A percentile compares a stretch with the other conserved stretches of the same genome.
phyloP scores from a whole-genome alignment of 2,113 vertebrate species.

The Heterochromis multidens region DNA sequence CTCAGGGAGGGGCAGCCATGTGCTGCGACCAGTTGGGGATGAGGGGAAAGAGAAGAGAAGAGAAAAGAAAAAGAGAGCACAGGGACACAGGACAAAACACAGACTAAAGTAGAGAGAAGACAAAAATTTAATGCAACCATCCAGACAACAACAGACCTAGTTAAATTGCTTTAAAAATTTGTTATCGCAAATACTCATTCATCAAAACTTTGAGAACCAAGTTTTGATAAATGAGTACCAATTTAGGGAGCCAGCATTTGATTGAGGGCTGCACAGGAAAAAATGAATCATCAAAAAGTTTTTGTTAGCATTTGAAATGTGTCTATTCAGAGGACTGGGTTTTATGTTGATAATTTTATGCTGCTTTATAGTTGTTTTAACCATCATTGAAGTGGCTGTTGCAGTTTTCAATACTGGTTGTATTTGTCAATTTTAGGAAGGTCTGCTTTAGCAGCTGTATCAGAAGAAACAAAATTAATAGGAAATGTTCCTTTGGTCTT shows the following conservation, averaged over 20 bases:
- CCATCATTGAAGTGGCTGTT: not conserved
- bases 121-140: not conserved
- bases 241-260: not conserved
- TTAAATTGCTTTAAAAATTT: not conserved
- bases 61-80: not conserved
- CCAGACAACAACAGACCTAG: not conserved
- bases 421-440: not conserved
- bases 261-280: not conserved
- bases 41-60: not conserved
- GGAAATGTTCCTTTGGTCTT: not conserved
- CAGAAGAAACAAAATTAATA: not conserved
- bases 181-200: not conserved
- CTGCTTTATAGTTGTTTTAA: not conserved
- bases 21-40: not conserved
- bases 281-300: not conserved
- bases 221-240: not conserved
- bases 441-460: not conserved
- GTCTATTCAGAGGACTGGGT: not conserved
- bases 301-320: not conserved
- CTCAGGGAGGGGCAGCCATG: not conserved
- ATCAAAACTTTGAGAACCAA: not conserved
- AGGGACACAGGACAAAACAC: not conserved
- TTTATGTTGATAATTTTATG: not conserved
- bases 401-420: not conserved
- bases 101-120: not conserved